Evolutionary conservation across 2,888 invertebrate genomes (phyloP), one percentile per base, ranked within the genome.

Genomic region (Drosophila ezoana): DNA sequence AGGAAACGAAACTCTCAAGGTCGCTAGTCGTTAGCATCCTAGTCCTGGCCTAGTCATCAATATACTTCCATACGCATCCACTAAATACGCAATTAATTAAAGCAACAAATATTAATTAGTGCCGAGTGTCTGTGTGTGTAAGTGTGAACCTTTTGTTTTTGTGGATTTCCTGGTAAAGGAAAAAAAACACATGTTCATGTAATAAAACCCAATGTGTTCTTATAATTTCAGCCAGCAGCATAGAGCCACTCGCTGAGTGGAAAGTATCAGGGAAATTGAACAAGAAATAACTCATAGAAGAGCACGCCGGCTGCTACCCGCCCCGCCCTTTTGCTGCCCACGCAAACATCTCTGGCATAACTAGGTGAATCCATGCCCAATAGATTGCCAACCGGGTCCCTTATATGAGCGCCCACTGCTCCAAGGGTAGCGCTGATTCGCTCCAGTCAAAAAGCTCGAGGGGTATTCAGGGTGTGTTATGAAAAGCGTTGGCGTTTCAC

Each of bases 51-150:
- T 32, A 40, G 20, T 41, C 44, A 63, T 53, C 49, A 62, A 45
- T 45, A 53, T 37, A 48, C 35, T 35, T 23, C 18, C 16, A 57
- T 11, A 9, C 23, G 32, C 20, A 28, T 13, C 43, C 32, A 64
- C 45, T 61, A 57, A 65, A 64, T 66, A 44, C 35, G 63, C 49
- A 45, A 51, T 67, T 87, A 76, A 82, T 76, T 82, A 69, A 64
- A 66, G 58, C 66, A 74, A 86, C 87, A 70, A 69, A 83, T 88
- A 80, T 82, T 86, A 88, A 83, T 88, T 83, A 83, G 80, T 51
- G 28, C 37, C 38, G 23, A 49, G 28, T 60, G 45, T 23, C 33
- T 23, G 3, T 41, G 49, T 45, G 38, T 28, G 28, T 48, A 14
- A 4, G 33, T 44, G 28, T 44, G 18, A n/a, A 40, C 57, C 37